Evolutionary conservation across 2,888 invertebrate species (phyloP).

Genomic region (Drosophila histrio): DNA sequence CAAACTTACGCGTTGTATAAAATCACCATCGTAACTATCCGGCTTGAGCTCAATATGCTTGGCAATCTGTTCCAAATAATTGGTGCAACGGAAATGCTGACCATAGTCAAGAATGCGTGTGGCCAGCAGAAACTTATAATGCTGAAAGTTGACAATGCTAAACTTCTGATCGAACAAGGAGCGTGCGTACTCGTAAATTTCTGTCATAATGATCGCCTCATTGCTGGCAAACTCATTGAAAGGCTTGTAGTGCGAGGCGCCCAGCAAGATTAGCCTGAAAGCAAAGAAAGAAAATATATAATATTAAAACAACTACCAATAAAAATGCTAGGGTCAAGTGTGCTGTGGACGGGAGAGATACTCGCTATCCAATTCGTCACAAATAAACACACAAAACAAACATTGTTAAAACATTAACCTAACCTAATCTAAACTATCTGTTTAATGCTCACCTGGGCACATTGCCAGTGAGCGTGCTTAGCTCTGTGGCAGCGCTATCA

Average conservation of each 20-base stretch:
- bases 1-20: constrained; percentile 59
- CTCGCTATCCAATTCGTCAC: too few species aligned
- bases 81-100: constrained; percentile 87
- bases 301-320: too few species aligned
- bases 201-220: constrained; percentile 96
- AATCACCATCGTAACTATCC: constrained; percentile 55
- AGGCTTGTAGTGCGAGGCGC: constrained; percentile 88
- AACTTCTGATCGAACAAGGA: constrained; percentile 91
- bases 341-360: too few species aligned
- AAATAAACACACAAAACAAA: too few species aligned
- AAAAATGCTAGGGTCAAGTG: too few species aligned
- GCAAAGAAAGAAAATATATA: too few species aligned
- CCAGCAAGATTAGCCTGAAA: constrained; percentile 91
- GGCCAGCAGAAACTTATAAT: constrained; percentile 93
- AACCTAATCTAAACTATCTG: too few species aligned
- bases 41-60: constrained; percentile 86
- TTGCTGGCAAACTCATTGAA: constrained; percentile 90
- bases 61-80: constrained; percentile 92
- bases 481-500: constrained; percentile 76
- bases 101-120: constrained; percentile 91
- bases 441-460: constrained; percentile 69
- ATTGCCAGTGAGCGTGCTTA: constrained; percentile 75
- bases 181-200: constrained; percentile 97
- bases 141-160: constrained; percentile 90
- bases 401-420: too few species aligned